Base-by-base conservation (phyloP, 2,888 invertebrate genomes). In the Epinotia ramella region DNA sequence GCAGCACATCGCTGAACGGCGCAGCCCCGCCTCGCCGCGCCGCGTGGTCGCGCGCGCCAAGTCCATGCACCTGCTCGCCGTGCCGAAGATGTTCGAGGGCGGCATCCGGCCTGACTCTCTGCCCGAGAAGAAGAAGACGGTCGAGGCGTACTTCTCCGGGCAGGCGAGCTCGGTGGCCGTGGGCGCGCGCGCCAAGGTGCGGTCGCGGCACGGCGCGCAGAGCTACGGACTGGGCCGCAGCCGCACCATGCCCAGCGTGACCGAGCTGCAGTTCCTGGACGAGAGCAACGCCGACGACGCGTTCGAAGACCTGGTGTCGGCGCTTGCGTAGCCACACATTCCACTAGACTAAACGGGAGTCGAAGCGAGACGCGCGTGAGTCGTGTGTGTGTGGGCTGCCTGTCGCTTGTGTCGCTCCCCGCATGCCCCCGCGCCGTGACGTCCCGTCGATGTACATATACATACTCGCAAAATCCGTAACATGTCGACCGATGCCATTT, bases 231-330 rank as follows among this genome's bases (percentile, higher is more conserved):
- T 97, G 82, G 95, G 96, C 77, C 96, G 97, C 83, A 97, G 97
- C 89, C 96, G 96, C 84, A 97, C 97, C 56, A 95, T 97, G 95
- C 97, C 97, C 9, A 96, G 97, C 79, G 96, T 97, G 80, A 94
- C 96, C 72, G 95, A 96, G 89, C 87, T 96, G 87, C 91, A 95
- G 86, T 92, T 95, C 87, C 94, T 96, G 86, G 97, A 97, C 90
- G 97, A 97, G 90, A 96, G 95, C 91, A 97, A 98, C 92, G 97
- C 98, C 78, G 98, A 98, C 88, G 96, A 96, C 94, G 97, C 97
- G 81, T 98, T 98, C 94, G 98, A 98, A 89, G 96, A 97, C 91
- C 95, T 98, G 84, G 97, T 98, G 95, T 95, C 95, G 93, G 95
- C 90, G 91, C 93, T 94, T 87, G 91, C 93, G 86, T 93, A 92